phyloP scores from a whole-genome alignment of 2,113 vertebrate species.

The Plecturocebus donacophilus region DNA sequence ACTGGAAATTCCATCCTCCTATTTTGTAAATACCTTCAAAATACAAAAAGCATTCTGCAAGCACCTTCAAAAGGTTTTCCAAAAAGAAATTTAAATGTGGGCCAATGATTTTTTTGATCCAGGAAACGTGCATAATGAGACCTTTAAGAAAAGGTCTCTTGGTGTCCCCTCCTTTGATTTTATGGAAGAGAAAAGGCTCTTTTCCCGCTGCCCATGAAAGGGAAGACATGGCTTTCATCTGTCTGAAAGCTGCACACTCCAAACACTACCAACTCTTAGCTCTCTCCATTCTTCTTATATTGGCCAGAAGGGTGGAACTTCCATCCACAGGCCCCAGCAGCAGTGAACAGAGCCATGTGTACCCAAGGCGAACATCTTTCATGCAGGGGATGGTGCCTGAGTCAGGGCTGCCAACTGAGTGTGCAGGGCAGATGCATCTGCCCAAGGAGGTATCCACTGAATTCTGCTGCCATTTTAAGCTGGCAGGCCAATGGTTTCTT shows the following conservation, averaged over 20 bases:
- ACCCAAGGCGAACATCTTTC: background rate
- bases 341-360: background rate
- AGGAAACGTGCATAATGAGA: background rate
- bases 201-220: background rate
- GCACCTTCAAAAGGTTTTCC: background rate
- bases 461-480: background rate
- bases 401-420: background rate
- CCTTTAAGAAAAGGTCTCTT: background rate
- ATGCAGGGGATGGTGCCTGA: background rate
- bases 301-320: background rate
- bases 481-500: background rate
- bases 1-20: background rate
- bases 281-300: background rate
- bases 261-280: background rate
- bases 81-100: background rate
- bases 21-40: background rate
- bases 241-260: background rate
- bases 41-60: background rate
- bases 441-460: background rate
- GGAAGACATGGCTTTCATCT: background rate
- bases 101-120: background rate
- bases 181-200: background rate
- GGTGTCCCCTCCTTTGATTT: background rate
- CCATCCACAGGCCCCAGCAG: background rate
- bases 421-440: background rate